Evolutionary conservation across 2,113 vertebrate genomes (phyloP), one percentile per base, ranked within the genome.

Genomic region (Petaurus breviceps): DNA sequence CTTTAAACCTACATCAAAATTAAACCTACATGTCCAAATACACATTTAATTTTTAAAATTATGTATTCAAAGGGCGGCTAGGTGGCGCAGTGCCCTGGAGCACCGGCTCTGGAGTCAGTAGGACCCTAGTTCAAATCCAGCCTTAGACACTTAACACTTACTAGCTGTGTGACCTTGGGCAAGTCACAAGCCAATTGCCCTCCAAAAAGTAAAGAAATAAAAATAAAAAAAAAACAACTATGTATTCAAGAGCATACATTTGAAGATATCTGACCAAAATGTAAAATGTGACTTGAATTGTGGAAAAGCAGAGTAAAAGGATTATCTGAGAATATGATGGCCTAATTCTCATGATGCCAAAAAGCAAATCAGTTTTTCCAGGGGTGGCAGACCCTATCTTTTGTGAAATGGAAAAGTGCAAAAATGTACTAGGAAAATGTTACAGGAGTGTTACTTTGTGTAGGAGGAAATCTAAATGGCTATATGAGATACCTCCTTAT

Each of bases 251-350:
- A 96, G 49, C 53, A 92, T 26, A 61, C 37, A 77, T 55, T 96
- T 37, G 19, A 95, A 92, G 90, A 37, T 93, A 90, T 95, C 77
- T 92, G 46, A 92, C 94, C 89, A 77, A 94, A 97, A 92, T 92
- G 93, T 97, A 61, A 97, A 95, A 96, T 94, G 89, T 89, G 90
- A 47, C 43, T 95, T 96, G 95, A 49, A 95, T 93, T 54, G 93
- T 89, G 50, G 55, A 96, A 57, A 94, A 96, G 90, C 92, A 61
- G 49, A 91, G 77, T 55, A 91, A 93, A 97, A 91, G 24, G 84
- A 90, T 22, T 19, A 51, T 6, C 90, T 7, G 12, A 91, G 54
- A 68, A 89, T 92, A 57, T 8, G 0, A 8, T 52, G 93, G 53
- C 89, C 94, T 68, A 77, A 16, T 26, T 92, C 95, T 93, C 53